Percentiles rank a stretch among this genome's conserved stretches.
These are phyloP conservation scores for Pollimyrus isidori DNA, from an alignment of 2,113 vertebrate species.

Conservation along the genomic window DNA sequence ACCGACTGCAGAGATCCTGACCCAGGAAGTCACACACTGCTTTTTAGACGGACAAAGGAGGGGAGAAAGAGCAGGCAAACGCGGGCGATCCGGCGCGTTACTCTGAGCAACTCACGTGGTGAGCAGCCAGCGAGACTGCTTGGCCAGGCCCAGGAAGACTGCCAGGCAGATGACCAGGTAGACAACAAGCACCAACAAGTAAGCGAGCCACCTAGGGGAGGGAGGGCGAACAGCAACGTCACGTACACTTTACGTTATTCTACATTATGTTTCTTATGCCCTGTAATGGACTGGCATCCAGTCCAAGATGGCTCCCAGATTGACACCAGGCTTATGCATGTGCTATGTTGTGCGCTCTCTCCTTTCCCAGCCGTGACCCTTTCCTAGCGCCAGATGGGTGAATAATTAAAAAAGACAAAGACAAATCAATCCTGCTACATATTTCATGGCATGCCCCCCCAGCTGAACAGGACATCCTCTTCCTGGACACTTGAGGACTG, in stretches of 20 bases:
- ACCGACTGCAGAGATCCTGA: not conserved
- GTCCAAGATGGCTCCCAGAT: not conserved
- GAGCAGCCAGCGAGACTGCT: conserved; percentile 76
- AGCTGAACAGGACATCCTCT: not conserved
- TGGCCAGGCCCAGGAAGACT: conserved; percentile 81
- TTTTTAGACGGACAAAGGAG: not conserved
- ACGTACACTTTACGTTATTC: not conserved
- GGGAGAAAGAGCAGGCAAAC: not conserved
- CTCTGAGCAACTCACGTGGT: conserved; percentile 65
- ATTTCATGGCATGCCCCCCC: not conserved
- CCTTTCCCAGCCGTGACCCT: not conserved
- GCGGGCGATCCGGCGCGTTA: not conserved
- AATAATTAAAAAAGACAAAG: not conserved
- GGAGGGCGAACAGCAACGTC: conserved; percentile 16
- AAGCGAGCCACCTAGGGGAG: conserved; percentile 79
- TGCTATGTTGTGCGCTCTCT: not conserved
- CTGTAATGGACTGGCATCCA: not conserved
- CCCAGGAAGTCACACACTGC: not conserved
- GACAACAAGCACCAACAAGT: conserved; percentile 83
- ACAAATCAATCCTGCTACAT: not conserved
- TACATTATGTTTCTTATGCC: not conserved
- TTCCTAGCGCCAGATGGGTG: not conserved
- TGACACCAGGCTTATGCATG: not conserved
- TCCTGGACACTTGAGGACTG: not conserved
- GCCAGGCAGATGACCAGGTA: conserved; percentile 82